Percentiles rank a stretch among this genome's conserved stretches.
Conservation (phyloP, 2,113 vertebrate genomes). For the Percopsis transmontana region DNA sequence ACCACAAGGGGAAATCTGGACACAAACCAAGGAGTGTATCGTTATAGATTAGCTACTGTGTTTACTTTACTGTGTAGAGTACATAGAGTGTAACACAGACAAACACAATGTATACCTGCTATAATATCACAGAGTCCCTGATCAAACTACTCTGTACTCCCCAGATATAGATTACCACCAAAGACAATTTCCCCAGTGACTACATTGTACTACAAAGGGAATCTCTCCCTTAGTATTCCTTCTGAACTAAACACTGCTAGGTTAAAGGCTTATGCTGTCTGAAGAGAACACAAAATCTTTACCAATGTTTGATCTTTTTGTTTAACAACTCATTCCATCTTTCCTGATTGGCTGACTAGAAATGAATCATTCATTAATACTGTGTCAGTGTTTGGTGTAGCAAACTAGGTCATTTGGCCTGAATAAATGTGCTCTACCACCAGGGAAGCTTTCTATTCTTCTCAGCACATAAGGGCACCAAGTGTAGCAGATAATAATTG, state of each 20-base stretch:
- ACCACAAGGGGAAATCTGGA: too few relatives aligned
- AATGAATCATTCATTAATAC: constrained; percentile 75
- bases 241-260: constrained; percentile 58
- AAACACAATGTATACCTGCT: too few relatives aligned
- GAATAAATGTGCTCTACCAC: constrained; percentile 48
- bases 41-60: too few relatives aligned
- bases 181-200: constrained; percentile 36
- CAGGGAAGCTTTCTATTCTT: neutral
- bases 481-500: neutral
- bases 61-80: too few relatives aligned
- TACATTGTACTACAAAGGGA: constrained; percentile 51
- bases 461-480: neutral
- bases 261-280: constrained; percentile 61
- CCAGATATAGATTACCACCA: constrained; percentile 41
- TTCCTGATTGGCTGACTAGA: constrained; percentile 70
- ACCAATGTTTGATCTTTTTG: constrained; percentile 49
- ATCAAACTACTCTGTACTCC: constrained; percentile 12
- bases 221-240: constrained; percentile 50
- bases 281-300: constrained; percentile 43
- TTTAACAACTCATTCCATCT: constrained; percentile 58
- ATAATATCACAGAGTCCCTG: neutral
- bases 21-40: too few relatives aligned
- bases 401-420: constrained; percentile 77
- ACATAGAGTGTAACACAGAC: too few relatives aligned
- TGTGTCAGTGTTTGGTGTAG: constrained; percentile 70